Percentiles rank a stretch among this genome's conserved stretches.
These are phyloP conservation scores for Beris chalybata DNA, from an alignment of 2,888 invertebrate species.

Conservation along the genomic window DNA sequence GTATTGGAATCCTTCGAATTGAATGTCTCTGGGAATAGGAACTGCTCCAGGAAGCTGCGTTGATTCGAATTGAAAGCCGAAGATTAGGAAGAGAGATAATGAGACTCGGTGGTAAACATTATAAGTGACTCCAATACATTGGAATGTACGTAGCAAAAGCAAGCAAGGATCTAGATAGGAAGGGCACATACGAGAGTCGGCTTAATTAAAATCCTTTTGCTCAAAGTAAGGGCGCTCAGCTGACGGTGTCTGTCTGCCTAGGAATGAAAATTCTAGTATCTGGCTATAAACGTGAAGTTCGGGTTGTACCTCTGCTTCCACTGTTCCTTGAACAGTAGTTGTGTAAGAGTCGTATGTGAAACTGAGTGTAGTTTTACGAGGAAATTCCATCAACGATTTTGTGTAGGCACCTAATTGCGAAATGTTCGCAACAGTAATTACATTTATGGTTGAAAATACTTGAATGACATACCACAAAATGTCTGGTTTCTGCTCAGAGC, in stretches of 20 bases:
- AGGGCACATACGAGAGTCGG: conserved; percentile 5
- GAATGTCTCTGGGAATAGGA: background rate
- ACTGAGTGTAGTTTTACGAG: conserved; percentile 2
- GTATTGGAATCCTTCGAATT: conserved; percentile 1
- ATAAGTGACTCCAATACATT: conserved; percentile 10
- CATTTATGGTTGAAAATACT: conserved; percentile 17
- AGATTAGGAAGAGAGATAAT: conserved; percentile 19
- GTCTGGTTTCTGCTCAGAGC: too few species aligned
- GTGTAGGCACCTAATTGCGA: conserved; percentile 1
- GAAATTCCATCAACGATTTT: conserved; percentile 2
- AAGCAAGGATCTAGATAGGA: background rate
- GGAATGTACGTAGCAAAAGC: background rate
- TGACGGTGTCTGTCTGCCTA: background rate
- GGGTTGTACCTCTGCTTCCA: too few species aligned
- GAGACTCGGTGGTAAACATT: conserved; percentile 15
- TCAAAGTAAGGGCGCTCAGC: background rate
- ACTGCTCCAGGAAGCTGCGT: background rate
- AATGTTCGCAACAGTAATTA: conserved; percentile 15
- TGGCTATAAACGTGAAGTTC: too few species aligned
- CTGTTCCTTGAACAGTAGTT: background rate
- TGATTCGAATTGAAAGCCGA: conserved; percentile 13
- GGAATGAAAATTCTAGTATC: too few species aligned
- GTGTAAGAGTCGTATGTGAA: too few species aligned
- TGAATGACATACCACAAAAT: conserved; percentile 7
- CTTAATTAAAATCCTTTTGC: conserved; percentile 31